Conservation (phyloP, 2,113 vertebrate species). For the Podarcis muralis region DNA sequence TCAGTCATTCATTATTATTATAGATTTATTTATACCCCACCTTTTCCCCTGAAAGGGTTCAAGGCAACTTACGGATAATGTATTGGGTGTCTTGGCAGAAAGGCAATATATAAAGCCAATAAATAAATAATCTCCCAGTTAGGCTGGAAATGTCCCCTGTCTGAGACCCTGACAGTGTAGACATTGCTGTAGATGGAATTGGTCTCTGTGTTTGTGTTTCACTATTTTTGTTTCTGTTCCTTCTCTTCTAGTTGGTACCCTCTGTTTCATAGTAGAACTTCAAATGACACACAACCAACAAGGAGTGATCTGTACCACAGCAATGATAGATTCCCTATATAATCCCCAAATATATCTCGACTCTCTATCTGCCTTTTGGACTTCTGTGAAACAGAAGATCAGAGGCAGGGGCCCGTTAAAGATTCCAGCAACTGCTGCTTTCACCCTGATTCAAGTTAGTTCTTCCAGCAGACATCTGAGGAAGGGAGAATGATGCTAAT, state of each 20-base stretch:
- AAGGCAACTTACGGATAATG: too few relatives aligned
- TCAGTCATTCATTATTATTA: too few relatives aligned
- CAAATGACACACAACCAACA: background rate
- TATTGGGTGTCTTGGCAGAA: too few relatives aligned
- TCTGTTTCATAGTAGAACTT: background rate
- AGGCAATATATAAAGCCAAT: too few relatives aligned
- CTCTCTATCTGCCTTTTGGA: background rate
- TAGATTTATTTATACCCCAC: too few relatives aligned
- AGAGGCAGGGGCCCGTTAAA: background rate
- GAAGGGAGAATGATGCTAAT: slow-evolving; percentile 1
- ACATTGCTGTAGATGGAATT: background rate
- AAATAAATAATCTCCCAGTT: too few relatives aligned
- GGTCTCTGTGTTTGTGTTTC: background rate
- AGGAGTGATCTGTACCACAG: background rate
- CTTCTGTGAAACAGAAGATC: background rate
- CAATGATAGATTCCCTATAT: background rate
- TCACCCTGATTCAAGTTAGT: background rate
- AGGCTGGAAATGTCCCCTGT: too few relatives aligned
- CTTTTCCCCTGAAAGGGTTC: too few relatives aligned
- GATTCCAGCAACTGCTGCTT: background rate
- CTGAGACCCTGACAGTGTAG: too few relatives aligned
- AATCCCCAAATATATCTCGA: background rate
- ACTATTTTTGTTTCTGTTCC: background rate
- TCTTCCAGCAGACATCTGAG: background rate
- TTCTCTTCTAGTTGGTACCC: background rate